Evolutionary conservation across 2,888 invertebrate species (phyloP).

Genomic region (Leptopilina syphax): DNA sequence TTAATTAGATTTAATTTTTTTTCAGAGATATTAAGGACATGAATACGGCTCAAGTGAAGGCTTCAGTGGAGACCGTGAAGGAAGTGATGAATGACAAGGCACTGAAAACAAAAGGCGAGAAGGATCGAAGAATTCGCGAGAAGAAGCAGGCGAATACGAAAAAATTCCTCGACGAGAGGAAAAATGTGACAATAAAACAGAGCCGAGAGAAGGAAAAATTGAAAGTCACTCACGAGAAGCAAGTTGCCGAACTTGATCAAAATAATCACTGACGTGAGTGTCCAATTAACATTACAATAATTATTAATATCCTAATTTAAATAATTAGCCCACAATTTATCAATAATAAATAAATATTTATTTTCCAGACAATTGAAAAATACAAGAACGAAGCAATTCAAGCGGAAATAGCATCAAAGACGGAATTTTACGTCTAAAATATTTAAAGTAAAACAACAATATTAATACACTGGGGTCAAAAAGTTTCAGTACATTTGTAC

Average conservation of each 20-base stretch:
- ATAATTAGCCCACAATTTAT: slow-evolving; percentile 5
- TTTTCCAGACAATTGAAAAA: slow-evolving; percentile 75
- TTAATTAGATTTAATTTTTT: too few relatives aligned
- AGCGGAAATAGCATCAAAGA: slow-evolving; percentile 75
- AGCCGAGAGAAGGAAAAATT: slow-evolving; percentile 80
- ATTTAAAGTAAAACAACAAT: background rate
- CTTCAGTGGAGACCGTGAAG: slow-evolving; percentile 83
- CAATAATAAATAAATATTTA: slow-evolving; percentile 44
- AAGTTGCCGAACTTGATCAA: slow-evolving; percentile 77
- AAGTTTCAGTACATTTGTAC: too few relatives aligned
- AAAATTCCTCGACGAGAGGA: slow-evolving; percentile 82
- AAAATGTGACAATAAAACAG: slow-evolving; percentile 79
- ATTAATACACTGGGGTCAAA: too few relatives aligned
- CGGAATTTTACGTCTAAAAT: slow-evolving; percentile 76
- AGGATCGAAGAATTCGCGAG: slow-evolving; percentile 81
- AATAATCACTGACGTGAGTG: slow-evolving; percentile 75
- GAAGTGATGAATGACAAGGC: slow-evolving; percentile 82
- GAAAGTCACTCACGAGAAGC: slow-evolving; percentile 80
- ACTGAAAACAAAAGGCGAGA: slow-evolving; percentile 83
- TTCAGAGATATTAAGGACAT: slow-evolving; percentile 81
- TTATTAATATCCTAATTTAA: slow-evolving; percentile 18
- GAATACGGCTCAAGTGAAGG: slow-evolving; percentile 82
- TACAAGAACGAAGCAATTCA: slow-evolving; percentile 77
- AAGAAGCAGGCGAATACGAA: slow-evolving; percentile 83
- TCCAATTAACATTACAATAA: too few relatives aligned